phyloP scores from a whole-genome alignment of 2,113 vertebrate genomes.

The Sinocyclocheilus rhinocerous region DNA sequence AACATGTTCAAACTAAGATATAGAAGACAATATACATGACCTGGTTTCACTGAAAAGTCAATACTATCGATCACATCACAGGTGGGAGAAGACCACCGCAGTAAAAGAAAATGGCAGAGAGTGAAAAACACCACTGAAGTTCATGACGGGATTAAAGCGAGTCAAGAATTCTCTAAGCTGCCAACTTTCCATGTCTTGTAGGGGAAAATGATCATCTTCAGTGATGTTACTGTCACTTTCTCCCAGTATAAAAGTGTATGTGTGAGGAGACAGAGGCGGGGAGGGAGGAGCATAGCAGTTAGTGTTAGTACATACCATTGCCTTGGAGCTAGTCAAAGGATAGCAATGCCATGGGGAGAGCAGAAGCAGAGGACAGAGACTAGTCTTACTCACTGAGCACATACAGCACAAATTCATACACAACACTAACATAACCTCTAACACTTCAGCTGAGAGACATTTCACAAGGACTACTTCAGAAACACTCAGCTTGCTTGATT shows the following conservation, averaged over 20 bases:
- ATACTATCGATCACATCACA: constrained; percentile 14
- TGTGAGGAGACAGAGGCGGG: constrained; percentile 65
- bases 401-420: constrained; percentile 64
- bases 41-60: constrained; percentile 6
- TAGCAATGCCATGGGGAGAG: constrained; percentile 83
- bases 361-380: constrained; percentile 91
- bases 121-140: constrained; percentile 42
- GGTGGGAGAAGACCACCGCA: constrained; percentile 4
- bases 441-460: constrained; percentile 32
- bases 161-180: background rate
- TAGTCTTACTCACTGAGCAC: constrained; percentile 92
- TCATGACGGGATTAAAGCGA: too few relatives aligned
- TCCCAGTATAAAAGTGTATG: constrained; percentile 55
- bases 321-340: constrained; percentile 90
- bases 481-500: background rate
- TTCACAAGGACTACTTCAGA: background rate
- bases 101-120: background rate
- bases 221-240: constrained; percentile 73
- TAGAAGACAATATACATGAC: background rate
- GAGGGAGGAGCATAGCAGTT: constrained; percentile 68
- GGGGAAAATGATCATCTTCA: background rate
- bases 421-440: constrained; percentile 33
- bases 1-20: background rate
- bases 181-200: background rate
- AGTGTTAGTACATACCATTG: constrained; percentile 92